A percentile compares a stretch with the other conserved stretches of the same genome.
Conservation (phyloP, 30 jellyfish, hydroid and myxozoan species). For the Euphysa ruthae region DNA sequence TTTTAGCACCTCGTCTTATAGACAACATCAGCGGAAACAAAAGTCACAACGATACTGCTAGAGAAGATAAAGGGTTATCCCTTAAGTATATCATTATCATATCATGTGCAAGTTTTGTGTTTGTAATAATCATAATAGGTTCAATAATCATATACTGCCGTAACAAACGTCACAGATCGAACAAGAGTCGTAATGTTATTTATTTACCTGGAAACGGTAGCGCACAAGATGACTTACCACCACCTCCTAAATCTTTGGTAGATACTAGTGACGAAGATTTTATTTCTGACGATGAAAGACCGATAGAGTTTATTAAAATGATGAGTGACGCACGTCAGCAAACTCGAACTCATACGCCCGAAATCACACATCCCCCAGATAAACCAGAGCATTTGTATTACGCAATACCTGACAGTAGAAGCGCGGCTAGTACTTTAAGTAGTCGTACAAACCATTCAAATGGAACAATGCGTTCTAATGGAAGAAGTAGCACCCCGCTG, state of each 20-base stretch:
- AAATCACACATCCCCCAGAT: not conserved
- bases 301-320: conserved; percentile 11
- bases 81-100: conserved; percentile 8
- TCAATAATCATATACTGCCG: conserved; percentile 8
- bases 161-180: not conserved
- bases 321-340: not conserved
- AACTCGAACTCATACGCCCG: not conserved
- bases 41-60: not conserved
- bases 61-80: no score
- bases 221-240: not conserved
- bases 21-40: not conserved
- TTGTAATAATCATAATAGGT: not conserved
- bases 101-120: not conserved
- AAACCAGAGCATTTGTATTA: not conserved
- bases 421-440: not conserved
- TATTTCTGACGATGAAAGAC: conserved; percentile 1
- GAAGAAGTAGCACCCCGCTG: no score
- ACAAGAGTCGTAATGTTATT: not conserved
- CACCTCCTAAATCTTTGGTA: conserved; percentile 1
- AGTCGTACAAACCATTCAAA: no score
- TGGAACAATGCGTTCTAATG: no score
- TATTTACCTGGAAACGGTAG: not conserved
- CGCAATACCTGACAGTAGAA: not conserved
- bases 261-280: conserved; percentile 11
- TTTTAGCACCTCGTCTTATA: not conserved